Base-by-base conservation (phyloP, 2,113 vertebrate species). In the Dromiciops gliroides region DNA sequence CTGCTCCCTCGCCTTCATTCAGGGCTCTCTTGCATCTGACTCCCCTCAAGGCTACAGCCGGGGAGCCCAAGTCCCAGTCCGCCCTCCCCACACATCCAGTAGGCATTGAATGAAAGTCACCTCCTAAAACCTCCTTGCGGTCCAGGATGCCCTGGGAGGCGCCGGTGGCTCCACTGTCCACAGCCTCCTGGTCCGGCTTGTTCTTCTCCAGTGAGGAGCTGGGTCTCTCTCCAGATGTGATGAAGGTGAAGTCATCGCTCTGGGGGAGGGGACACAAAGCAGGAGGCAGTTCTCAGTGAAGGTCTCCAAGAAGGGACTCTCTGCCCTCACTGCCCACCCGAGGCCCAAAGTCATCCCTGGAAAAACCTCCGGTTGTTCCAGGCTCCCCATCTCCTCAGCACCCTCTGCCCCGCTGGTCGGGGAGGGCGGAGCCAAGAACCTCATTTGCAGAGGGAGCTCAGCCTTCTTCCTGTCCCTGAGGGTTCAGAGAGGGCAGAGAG, bases 61-160 rank as follows among this genome's bases (percentile, higher is more conserved):
- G 24, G 52, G 22, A 26, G 25, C 53, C 25, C 53, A 16, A 51
- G 14, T 51, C 51, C 51, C 3, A 47, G 47, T 8, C 24, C 22
- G 10, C 3, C 3, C 0, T 37, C 52, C 51, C 75, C 19, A 11
- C 24, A 67, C n/a, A 48, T 28, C 50, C 14, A 25, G 28, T 2
- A 26, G 23, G 28, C 3, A 89, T 44, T 67, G 9, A 28, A 28
- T 2, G 26, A 56, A 28, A 12, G 26, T 98, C 97, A 99, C 99
- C 99, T 98, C 98, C 98, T 95, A 99, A 93, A 31, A 99, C 97
- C 93, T 99, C 99, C 97, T 99, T 98, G 96, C 98, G 98, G 95
- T 99, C 98, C 98, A 99, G 98, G 94, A 99, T 97, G 93, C 98
- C 98, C 0, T 98, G 98, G 0, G 98, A 98, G 91, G 98, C 97